Evolutionary conservation across 2,113 vertebrate genomes (phyloP), one percentile per base, ranked within the genome.

Genomic region (Sinocyclocheilus anophthalmus): DNA sequence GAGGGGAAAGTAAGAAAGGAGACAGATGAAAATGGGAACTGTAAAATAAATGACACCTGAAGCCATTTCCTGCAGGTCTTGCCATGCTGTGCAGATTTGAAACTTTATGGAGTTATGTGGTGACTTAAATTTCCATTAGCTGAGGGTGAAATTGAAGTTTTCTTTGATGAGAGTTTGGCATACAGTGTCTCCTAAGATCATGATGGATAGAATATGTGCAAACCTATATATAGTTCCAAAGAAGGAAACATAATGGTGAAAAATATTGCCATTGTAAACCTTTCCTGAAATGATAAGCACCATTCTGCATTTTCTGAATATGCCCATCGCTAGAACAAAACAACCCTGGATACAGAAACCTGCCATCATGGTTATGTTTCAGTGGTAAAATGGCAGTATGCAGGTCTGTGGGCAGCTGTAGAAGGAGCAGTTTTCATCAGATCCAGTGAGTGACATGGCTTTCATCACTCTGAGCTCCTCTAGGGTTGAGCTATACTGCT

Each of bases 21-120:
- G 93, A 94, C 94, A 94, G 94, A 95, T 94, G 50, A 95, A 95
- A 93, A 93, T 88, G 91, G 93, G 93, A 95, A 94, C 93, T 93
- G 93, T 94, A 94, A 94, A 94, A 94, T 93, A 94, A 95, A 95
- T 95, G 94, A 93, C 94, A 95, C 94, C 93, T 94, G 93, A 94
- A 93, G 94, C 92, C 91, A 94, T 95, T 95, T 94, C 93, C 93
- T 94, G 91, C 67, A 90, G 88, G 82, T 90, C 88, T 89, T 93
- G 93, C 92, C 91, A 88, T 39, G 88, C 88, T 88, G 87, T 84
- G 90, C 90, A 89, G 90, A 90, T 89, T 42, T 86, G 86, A 92
- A 92, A 93, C 93, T 92, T 92, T 22, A 88, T 50, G 88, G 94
- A 94, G 92, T 94, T 94, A 93, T 92, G 90, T 90, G 65, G 87